A percentile compares a stretch with the other conserved stretches of the same genome.
Conservation (phyloP, 2,113 vertebrate genomes). For the Daubentonia madagascariensis region DNA sequence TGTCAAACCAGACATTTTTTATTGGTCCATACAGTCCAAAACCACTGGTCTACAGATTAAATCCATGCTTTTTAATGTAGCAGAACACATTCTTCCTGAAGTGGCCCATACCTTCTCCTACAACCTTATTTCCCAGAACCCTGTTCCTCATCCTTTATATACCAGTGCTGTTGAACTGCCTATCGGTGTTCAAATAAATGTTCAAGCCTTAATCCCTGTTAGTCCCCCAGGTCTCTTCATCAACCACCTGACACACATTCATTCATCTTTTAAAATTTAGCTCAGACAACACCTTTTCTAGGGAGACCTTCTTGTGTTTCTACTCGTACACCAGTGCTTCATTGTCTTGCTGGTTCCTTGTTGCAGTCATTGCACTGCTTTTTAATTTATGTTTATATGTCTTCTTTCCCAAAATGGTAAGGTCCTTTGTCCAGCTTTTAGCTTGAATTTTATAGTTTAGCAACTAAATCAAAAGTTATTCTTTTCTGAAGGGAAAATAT, state of each 20-base stretch:
- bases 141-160: background rate
- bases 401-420: background rate
- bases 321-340: background rate
- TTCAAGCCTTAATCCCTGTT: background rate
- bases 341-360: background rate
- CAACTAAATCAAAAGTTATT: constrained; percentile 36
- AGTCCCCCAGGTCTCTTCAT: background rate
- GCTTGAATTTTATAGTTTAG: constrained; percentile 41
- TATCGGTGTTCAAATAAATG: background rate
- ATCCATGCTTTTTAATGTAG: background rate
- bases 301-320: background rate
- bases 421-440: background rate
- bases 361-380: background rate
- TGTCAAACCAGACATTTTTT: background rate
- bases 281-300: background rate
- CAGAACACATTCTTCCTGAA: background rate
- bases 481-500: constrained; percentile 27
- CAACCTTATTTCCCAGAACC: background rate
- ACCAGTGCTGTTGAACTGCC: background rate
- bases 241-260: background rate
- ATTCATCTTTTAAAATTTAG: background rate
- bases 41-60: background rate
- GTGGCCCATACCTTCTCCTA: background rate
- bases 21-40: background rate
- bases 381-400: background rate